Base-by-base conservation (phyloP, 2,113 vertebrate genomes). In the Grammomys dolichurus region DNA sequence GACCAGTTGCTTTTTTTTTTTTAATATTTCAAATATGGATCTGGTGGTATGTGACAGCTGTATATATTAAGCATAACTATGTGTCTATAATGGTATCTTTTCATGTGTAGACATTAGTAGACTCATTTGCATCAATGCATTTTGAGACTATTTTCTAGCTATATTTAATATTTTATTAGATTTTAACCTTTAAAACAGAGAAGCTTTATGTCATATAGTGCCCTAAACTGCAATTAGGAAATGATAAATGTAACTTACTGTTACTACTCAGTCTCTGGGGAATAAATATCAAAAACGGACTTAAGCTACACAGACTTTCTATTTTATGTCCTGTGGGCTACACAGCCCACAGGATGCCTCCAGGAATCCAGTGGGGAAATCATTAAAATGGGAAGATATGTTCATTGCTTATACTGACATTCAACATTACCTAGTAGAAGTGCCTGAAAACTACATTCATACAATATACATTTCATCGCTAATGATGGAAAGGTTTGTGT, bases 101-200 rank as follows among this genome's bases (percentile, higher is more conserved):
- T 76, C 48, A 56, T 87, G 43, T 63, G 82, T 48, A 60, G 54
- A 2, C 84, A 88, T 87, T 72, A 89, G 54, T 56, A 56, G 51
- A 85, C 10, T 85, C 33, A 92, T 89, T 91, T 93, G n/a, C 88
- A 96, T 80, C 48, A 72, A 65, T 93, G 8, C 54, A 31, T 89
- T 89, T 84, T 85, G 69, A 88, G 51, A 85, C 11, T 82, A 13
- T 77, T 89, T 93, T 96, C 56, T 88, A 93, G 91, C 24, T 67
- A 19, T 60, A 91, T 31, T 82, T 28, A 87, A n/a, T 69, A 81
- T 93, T 93, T 93, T 75, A 73, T 36, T 93, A 90, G 31, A 51
- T 91, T 46, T 33, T 58, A 46, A 76, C n/a, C 26, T 73, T 78
- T 80, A 48, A 78, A 91, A 88, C 33, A 91, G 46, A 94, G 88